Evolutionary conservation across 2,888 invertebrate species (phyloP).

Genomic region (Ichneumon xanthorius): DNA sequence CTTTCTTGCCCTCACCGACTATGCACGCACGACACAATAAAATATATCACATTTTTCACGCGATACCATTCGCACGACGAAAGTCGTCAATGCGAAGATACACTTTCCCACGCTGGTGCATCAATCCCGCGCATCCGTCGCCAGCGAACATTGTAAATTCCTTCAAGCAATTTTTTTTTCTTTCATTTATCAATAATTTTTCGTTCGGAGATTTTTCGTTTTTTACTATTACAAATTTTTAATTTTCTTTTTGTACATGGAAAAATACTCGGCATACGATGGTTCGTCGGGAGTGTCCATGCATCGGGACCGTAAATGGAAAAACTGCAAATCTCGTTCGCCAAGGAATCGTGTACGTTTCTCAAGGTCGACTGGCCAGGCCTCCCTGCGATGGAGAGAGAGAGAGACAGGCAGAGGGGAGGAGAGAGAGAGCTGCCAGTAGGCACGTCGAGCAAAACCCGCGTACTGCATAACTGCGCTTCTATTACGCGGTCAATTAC

Average conservation of each 20-base stretch:
- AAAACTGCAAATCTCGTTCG: constrained; percentile 53
- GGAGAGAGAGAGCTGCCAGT: constrained; percentile 22
- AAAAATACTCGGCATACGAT: constrained; percentile 21
- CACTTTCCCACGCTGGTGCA: background rate
- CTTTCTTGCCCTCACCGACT: background rate
- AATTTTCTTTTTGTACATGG: constrained; percentile 12
- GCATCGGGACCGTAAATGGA: constrained; percentile 58
- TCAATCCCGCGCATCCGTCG: background rate
- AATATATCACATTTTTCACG: constrained; percentile 1
- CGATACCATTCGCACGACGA: constrained; percentile 8
- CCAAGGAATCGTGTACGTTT: constrained; percentile 80
- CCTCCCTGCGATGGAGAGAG: constrained; percentile 9
- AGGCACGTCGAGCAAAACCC: constrained; percentile 56
- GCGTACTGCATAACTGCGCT: constrained; percentile 80
- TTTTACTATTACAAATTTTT: constrained; percentile 3
- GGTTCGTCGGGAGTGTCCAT: constrained; percentile 1
- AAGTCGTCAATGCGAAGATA: background rate
- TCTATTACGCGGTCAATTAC: constrained; percentile 82
- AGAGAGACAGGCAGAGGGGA: constrained; percentile 12
- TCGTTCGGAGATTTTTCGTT: background rate
- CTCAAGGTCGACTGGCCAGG: constrained; percentile 82
- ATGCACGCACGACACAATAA: background rate
- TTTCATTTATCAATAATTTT: background rate
- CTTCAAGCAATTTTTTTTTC: background rate
- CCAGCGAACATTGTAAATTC: background rate